These are phyloP conservation scores for Latrodectus elegans DNA, from an alignment of 2,888 invertebrate species.

Conservation along the genomic window DNA sequence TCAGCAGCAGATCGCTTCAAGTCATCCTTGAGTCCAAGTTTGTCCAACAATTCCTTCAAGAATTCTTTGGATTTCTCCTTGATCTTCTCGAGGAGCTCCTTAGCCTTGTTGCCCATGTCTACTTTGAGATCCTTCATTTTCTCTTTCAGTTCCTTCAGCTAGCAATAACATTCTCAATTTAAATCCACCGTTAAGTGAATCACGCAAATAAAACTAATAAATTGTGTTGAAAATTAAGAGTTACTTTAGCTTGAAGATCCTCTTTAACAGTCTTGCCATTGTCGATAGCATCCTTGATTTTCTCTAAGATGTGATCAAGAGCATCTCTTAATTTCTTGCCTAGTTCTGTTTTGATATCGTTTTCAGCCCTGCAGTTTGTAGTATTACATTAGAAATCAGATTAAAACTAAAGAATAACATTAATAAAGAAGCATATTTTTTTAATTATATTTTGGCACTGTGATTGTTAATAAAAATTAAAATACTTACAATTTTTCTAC, in stretches of 20 bases:
- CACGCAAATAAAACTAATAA: too few species aligned
- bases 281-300: slow-evolving; percentile 37
- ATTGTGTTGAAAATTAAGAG: neutral
- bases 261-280: slow-evolving; percentile 25
- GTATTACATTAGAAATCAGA: too few species aligned
- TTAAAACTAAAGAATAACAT: too few species aligned
- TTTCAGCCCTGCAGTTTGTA: neutral
- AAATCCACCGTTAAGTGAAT: neutral
- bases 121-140: slow-evolving; percentile 39
- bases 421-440: too few species aligned
- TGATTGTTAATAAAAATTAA: too few species aligned
- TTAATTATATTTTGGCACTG: too few species aligned
- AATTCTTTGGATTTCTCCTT: slow-evolving; percentile 23
- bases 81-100: neutral
- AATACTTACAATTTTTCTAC: too few species aligned
- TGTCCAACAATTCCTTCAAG: slow-evolving; percentile 18
- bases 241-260: slow-evolving; percentile 23
- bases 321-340: slow-evolving; percentile 19
- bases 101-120: slow-evolving; percentile 40
- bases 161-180: neutral
- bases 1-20: neutral
- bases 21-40: neutral
- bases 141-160: slow-evolving; percentile 41
- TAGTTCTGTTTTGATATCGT: slow-evolving; percentile 20
- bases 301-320: slow-evolving; percentile 22